phyloP scores from a whole-genome alignment of 1,140 invertebrate species.

The Brachionus koreanus region DNA sequence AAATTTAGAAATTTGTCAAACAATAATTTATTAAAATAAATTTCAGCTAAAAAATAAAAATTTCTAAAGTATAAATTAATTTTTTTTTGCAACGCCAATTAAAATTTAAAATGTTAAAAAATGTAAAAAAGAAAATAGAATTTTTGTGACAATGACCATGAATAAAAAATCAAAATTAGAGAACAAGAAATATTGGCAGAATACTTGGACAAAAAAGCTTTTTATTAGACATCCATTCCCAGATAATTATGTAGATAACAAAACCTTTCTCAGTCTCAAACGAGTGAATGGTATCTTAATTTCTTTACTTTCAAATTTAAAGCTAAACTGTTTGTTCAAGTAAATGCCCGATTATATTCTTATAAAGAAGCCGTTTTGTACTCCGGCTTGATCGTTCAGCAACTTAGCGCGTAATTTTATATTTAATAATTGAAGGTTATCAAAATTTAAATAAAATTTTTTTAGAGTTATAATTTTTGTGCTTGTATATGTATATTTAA shows the following conservation, averaged over 20 bases:
- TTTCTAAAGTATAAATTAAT: neutral
- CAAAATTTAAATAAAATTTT: conserved; percentile 25
- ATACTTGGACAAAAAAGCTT: conserved; percentile 24
- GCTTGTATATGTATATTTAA: conserved; percentile 45
- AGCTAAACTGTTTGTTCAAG: conserved; percentile 36
- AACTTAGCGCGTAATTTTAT: conserved; percentile 51
- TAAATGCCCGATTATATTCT: conserved; percentile 69
- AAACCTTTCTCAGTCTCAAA: conserved; percentile 74
- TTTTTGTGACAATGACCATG: neutral
- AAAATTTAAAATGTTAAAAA: neutral
- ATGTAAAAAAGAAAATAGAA: neutral
- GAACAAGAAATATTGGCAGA: neutral
- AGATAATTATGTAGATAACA: conserved; percentile 82
- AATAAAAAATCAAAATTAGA: neutral
- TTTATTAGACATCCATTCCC: conserved; percentile 65
- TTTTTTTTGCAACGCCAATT: neutral
- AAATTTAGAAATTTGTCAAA: conserved; percentile 2
- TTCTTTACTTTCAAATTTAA: neutral
- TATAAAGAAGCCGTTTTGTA: conserved; percentile 68
- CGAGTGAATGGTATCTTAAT: conserved; percentile 68
- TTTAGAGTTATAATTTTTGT: conserved; percentile 46
- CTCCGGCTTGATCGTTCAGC: conserved; percentile 68
- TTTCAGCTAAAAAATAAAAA: neutral
- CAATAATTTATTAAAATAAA: conserved; percentile 29
- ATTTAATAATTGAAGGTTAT: neutral